Evolutionary conservation across 2,113 vertebrate species (phyloP).

Genomic region (Eira barbara): DNA sequence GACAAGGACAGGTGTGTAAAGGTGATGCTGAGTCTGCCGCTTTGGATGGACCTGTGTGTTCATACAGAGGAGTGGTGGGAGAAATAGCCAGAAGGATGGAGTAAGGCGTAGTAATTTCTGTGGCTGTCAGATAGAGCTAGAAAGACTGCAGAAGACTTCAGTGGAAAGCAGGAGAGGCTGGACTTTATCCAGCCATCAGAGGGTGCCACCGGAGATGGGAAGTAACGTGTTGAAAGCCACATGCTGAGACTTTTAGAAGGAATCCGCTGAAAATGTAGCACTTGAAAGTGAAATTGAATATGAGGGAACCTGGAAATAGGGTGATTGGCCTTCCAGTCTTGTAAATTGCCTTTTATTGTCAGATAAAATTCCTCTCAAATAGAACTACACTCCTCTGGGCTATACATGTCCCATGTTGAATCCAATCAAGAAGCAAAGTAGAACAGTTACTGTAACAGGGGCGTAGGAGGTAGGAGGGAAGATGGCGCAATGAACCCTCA

Average conservation of each 20-base stretch:
- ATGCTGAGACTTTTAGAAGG: constrained; percentile 2
- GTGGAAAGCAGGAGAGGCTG: neutral
- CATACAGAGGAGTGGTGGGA: neutral
- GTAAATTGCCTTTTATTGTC: constrained; percentile 23
- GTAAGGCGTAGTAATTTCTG: neutral
- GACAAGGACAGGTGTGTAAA: neutral
- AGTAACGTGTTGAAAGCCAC: neutral
- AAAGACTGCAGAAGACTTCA: neutral
- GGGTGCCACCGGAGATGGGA: neutral
- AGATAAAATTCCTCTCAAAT: constrained; percentile 19
- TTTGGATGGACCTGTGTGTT: neutral
- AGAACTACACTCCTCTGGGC: neutral
- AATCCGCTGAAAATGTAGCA: neutral
- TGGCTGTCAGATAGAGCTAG: neutral
- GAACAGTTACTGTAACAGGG: neutral
- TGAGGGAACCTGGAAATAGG: neutral
- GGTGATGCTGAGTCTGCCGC: neutral
- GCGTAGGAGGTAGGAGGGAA: neutral
- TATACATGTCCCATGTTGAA: neutral
- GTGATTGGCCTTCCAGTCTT: neutral
- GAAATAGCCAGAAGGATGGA: neutral
- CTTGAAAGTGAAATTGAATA: constrained; percentile 4
- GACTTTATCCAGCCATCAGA: neutral
- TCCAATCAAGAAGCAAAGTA: neutral
- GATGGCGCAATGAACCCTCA: neutral